Evolutionary conservation across 1,140 invertebrate genomes (phyloP), one percentile per base, ranked within the genome.

Genomic region (Portunus trituberculatus): DNA sequence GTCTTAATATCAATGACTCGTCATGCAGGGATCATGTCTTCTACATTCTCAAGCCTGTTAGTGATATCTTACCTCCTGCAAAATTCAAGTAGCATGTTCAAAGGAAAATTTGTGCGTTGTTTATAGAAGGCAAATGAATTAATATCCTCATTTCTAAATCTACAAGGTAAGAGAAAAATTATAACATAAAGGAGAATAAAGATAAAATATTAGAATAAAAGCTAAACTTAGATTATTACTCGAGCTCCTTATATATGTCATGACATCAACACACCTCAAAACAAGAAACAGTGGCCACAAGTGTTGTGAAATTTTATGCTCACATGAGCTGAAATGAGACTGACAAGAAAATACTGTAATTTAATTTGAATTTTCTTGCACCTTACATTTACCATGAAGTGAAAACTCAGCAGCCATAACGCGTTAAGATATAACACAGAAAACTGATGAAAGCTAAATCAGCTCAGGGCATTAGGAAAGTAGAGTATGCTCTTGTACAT

Each of bases 71-170:
- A 94, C 93, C 93, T 94, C 93, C 93, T 94, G 67, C 93, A 90
- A 94, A 90, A 91, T 90, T 94, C 93, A 94, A 94, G 93, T 67
- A 94, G 93, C 93, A 94, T 94, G 93, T 94, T 91, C 93, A 94
- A 94, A 94, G 93, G 87, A 91, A 94, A 91, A 94, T 94, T 94
- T 91, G 84, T 93, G 83, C 92, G 86, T 52, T 93, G 92, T 29
- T 89, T 94, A 76, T 46, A 83, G 82, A 93, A 91, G 89, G 39
- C 32, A 93, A 93, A 93, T 93, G 10, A 93, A 46, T 93, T 16
- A 48, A 83, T 28, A 83, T 93, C 76, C 86, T 46, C 31, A 88
- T 88, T 88, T n/a, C 86, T 46, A 45, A 88, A 88, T 39, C 32
- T 88, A 76, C 67, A 76, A n/a, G 67, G 67, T 76, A 76, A 76